Conservation (phyloP, 2,888 invertebrate species). For the Resseliella maxima region DNA sequence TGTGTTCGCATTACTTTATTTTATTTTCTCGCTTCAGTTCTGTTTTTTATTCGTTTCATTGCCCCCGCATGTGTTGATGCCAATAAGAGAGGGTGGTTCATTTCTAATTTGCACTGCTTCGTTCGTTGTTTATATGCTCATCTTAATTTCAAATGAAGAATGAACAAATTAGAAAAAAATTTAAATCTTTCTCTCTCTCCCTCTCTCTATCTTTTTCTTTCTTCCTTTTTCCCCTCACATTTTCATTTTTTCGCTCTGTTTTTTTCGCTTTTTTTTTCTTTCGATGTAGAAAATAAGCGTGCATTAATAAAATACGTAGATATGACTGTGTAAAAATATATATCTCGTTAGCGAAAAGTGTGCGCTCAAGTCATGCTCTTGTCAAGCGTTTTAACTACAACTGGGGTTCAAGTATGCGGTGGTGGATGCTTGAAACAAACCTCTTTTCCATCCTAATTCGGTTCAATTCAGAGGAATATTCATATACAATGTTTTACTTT, state of each 20-base stretch:
- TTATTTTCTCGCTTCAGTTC: neutral
- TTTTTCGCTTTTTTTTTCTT: no score
- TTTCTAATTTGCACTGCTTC: neutral
- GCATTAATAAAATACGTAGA: no score
- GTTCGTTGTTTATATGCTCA: neutral
- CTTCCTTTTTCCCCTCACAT: neutral
- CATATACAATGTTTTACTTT: no score
- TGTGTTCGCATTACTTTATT: neutral
- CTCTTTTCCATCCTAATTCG: neutral
- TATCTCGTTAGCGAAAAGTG: no score
- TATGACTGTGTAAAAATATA: no score
- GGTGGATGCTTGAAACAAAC: neutral
- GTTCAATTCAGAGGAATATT: no score
- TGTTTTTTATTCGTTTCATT: neutral
- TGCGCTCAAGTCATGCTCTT: no score
- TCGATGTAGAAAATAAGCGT: no score
- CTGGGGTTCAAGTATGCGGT: neutral
- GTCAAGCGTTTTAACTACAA: neutral
- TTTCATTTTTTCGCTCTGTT: neutral
- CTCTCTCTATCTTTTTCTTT: neutral
- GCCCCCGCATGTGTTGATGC: neutral
- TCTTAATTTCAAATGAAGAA: constrained; percentile 10
- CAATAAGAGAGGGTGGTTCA: no score
- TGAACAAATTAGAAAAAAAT: neutral
- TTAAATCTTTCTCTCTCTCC: neutral